Conservation (phyloP, 2,113 vertebrate species). For the Zapus hudsonius region DNA sequence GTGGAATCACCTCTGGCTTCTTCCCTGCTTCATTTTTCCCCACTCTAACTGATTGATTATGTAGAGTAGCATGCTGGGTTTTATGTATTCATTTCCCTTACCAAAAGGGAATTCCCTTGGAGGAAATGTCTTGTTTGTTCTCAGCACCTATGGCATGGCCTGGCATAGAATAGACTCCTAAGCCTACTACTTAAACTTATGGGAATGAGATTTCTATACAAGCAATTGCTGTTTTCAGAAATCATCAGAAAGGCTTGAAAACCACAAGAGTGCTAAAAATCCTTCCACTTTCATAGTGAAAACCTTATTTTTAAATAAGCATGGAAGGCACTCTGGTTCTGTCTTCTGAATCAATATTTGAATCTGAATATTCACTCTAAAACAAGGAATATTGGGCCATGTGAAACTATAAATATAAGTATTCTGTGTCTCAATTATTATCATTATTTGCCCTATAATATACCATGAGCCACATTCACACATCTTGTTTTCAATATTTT, state of each 20-base stretch:
- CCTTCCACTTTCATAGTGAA: background rate
- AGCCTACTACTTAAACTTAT: background rate
- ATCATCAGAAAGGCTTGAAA: background rate
- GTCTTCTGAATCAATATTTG: background rate
- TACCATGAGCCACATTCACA: background rate
- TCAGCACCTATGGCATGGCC: background rate
- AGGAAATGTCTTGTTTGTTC: background rate
- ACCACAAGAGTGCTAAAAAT: slow-evolving; percentile 1
- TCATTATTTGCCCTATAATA: background rate
- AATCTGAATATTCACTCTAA: slow-evolving; percentile 28
- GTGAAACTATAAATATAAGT: background rate
- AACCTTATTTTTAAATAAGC: slow-evolving; percentile 11
- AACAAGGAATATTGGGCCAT: background rate
- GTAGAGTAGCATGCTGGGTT: background rate
- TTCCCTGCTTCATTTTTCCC: background rate
- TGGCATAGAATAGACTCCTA: background rate
- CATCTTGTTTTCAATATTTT: background rate
- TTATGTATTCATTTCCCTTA: background rate
- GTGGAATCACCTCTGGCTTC: background rate
- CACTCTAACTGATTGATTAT: background rate
- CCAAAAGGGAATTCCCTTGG: background rate
- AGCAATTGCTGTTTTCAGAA: background rate
- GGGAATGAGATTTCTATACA: slow-evolving; percentile 18
- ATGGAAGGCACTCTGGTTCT: slow-evolving; percentile 20
- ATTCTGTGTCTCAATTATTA: background rate